These are phyloP conservation scores for Drosophila trapezifrons DNA, from an alignment of 1,140 invertebrate species.

Conservation along the genomic window DNA sequence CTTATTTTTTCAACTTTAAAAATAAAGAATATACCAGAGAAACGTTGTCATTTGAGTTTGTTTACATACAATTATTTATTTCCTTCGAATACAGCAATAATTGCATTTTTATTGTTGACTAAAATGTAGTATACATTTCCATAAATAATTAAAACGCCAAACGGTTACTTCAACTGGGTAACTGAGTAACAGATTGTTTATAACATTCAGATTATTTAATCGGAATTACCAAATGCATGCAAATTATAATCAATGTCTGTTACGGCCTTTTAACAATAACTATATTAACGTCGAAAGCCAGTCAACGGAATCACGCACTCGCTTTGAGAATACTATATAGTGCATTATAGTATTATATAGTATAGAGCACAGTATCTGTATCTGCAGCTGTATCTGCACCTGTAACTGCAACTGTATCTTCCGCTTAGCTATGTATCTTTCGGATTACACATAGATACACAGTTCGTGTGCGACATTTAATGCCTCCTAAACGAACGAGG, in stretches of 20 bases:
- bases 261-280: slow-evolving; percentile 12
- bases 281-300: slow-evolving; percentile 9
- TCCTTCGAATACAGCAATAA: background rate
- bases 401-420: slow-evolving; percentile 17
- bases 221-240: slow-evolving; percentile 10
- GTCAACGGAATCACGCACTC: slow-evolving; percentile 14
- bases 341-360: background rate
- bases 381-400: slow-evolving; percentile 10
- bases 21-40: no score
- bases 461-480: slow-evolving; percentile 36
- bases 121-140: background rate
- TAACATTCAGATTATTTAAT: slow-evolving; percentile 11
- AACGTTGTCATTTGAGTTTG: background rate
- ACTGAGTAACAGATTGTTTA: slow-evolving; percentile 4
- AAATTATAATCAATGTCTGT: slow-evolving; percentile 15
- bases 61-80: background rate
- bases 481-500: slow-evolving; percentile 6
- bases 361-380: background rate
- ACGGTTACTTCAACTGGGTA: no score
- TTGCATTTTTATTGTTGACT: no score
- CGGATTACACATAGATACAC: slow-evolving; percentile 7
- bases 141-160: background rate
- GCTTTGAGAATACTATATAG: slow-evolving; percentile 4
- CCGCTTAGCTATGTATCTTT: slow-evolving; percentile 23
- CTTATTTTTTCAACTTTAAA: no score